phyloP scores from a whole-genome alignment of 2,797 vertebrate species.

The Gallinago solitaria region DNA sequence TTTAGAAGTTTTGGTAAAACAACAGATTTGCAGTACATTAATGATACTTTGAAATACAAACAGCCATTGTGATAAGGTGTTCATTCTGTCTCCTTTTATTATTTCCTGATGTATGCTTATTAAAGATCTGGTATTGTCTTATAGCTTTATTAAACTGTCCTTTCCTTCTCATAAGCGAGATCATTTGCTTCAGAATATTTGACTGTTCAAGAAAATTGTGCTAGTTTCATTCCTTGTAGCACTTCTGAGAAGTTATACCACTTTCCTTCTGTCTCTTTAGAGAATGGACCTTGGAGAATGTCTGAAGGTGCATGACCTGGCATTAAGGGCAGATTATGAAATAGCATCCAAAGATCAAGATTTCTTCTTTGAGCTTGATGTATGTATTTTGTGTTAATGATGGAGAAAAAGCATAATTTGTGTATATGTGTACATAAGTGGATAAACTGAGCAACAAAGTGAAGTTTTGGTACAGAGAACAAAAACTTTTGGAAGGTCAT shows the following conservation, averaged over 20 bases:
- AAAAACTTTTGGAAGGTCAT: background rate
- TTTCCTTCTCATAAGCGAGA: background rate
- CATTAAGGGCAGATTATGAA: constrained; percentile 96
- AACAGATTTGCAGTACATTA: background rate
- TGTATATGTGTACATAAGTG: background rate
- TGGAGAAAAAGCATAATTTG: background rate
- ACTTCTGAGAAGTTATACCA: background rate
- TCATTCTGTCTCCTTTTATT: background rate
- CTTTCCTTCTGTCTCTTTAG: constrained; percentile 70
- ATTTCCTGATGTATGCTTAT: background rate
- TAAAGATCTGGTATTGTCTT: background rate
- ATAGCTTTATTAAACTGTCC: background rate
- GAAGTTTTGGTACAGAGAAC: background rate
- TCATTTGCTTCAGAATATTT: background rate
- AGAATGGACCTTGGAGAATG: constrained; percentile 99
- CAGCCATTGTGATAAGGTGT: background rate
- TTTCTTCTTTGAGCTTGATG: constrained; percentile 98
- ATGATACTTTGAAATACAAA: background rate
- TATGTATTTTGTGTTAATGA: constrained; percentile 78
- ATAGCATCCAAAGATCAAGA: constrained; percentile 98
- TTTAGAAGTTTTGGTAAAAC: background rate
- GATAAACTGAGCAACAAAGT: background rate
- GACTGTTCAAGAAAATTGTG: background rate
- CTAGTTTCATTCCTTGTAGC: background rate
- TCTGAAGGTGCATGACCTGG: constrained; percentile 95